Percentiles rank a stretch among this genome's conserved stretches.
phyloP scores from a whole-genome alignment of 2,797 vertebrate genomes.

The Lithobates sylvaticus region DNA sequence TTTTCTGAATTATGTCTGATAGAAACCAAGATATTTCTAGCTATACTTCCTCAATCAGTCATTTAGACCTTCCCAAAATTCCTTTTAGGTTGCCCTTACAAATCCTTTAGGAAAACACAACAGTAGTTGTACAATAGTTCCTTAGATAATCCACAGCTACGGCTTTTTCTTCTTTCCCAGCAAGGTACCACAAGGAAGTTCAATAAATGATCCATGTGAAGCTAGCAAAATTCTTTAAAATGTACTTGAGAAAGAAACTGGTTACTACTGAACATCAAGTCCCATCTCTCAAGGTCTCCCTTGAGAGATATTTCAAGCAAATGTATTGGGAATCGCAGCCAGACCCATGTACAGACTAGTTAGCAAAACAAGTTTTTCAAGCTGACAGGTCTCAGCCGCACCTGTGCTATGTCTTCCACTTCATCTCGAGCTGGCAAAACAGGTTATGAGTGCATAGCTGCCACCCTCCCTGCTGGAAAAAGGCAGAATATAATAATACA shows the following conservation, averaged over 20 bases:
- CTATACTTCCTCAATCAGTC: neutral
- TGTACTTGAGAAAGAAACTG: constrained; percentile 2
- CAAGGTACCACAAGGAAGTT: neutral
- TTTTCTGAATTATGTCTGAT: neutral
- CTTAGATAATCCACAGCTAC: neutral
- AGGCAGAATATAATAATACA: constrained; percentile 15
- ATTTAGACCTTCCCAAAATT: too few species aligned
- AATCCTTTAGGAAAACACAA: neutral
- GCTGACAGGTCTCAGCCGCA: constrained; percentile 45
- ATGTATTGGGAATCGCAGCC: neutral
- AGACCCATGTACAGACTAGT: constrained; percentile 10
- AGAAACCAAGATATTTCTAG: neutral
- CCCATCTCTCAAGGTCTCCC: too few species aligned
- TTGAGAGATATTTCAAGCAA: constrained; percentile 15
- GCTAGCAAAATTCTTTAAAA: neutral
- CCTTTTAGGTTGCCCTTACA: neutral
- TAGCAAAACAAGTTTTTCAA: constrained; percentile 53
- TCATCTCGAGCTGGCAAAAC: constrained; percentile 39
- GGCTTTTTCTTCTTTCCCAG: neutral
- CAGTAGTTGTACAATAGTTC: neutral
- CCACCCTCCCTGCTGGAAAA: neutral
- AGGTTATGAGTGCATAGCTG: constrained; percentile 43
- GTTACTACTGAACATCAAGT: neutral
- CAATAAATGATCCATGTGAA: neutral
- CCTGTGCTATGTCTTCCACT: constrained; percentile 41